Evolutionary conservation across 2,113 vertebrate species (phyloP), one percentile per base, ranked within the genome.

Genomic region (Cynocephalus volans): DNA sequence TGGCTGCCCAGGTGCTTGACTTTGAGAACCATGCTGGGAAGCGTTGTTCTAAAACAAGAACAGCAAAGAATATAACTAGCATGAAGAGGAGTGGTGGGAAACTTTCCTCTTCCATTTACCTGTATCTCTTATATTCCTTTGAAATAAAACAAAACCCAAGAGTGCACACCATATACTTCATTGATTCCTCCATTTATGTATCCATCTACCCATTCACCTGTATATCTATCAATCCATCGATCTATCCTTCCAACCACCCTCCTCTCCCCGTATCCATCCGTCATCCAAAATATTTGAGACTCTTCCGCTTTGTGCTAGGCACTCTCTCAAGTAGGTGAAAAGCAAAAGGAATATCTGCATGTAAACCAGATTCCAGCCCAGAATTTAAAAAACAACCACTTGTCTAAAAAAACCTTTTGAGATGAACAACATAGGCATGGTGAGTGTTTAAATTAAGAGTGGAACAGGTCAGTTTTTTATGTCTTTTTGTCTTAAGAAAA

Each of bases 401-500:
- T 67, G 10, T 50, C 48, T 85, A 73, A 80, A 90, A 96, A 95
- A 60, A 41, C 41, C 23, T 83, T 83, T 5, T 4, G 93, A 94
- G 17, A 72, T 93, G 70, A 93, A 5, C 7, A 93, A 80, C 8
- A 90, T 0, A 41, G 79, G 86, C 3, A 45, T 9, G 5, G 67
- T 5, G 9, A 95, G 82, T 84, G 48, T 65, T 96, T 84, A 95
- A 97, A 50, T 17, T 26, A 79, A 67, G 81, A 83, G 14, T 4
- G 58, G 84, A 77, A 89, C 48, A 36, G 0, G 8, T 2, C 17
- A 90, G 8, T 31, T 88, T 85, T 90, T 65, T 88, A 5, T 97
- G 6, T 23, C 88, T 89, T 88, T 76, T 93, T 86, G 18, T 77
- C 70, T 83, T 48, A 70, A 70, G 64, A 90, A 91, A 93, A 91